Evolutionary conservation across 2,888 invertebrate species (phyloP).

Genomic region (Buathra laborator): DNA sequence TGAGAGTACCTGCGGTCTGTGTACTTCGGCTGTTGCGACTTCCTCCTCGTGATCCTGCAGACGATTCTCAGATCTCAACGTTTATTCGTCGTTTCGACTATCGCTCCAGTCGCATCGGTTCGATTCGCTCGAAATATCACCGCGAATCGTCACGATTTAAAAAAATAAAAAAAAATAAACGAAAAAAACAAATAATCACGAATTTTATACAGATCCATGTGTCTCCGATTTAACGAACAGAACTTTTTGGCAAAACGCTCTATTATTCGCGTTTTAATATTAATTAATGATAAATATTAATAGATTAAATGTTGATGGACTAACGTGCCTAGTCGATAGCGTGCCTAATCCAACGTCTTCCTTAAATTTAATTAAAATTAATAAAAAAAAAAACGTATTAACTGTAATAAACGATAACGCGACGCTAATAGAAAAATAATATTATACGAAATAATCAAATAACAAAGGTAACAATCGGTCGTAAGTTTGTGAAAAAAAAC

Average conservation of each 20-base stretch:
- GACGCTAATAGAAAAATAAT: not conserved
- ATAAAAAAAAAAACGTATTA: not conserved
- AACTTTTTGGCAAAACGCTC: conserved; percentile 24
- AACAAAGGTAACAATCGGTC: not conserved
- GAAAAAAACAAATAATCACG: conserved; percentile 10
- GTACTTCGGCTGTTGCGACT: not conserved
- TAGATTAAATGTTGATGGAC: conserved; percentile 49
- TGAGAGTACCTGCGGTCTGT: conserved; percentile 9
- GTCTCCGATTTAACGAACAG: conserved; percentile 40
- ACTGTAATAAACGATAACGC: not conserved
- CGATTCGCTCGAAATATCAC: not conserved
- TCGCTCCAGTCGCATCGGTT: conserved; percentile 15
- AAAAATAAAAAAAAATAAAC: conserved; percentile 30
- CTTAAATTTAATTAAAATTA: conserved; percentile 67
- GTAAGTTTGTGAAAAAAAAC: not conserved
- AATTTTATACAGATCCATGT: conserved; percentile 62
- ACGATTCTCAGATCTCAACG: conserved; percentile 30
- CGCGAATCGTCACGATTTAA: conserved; percentile 1
- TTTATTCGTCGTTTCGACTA: conserved; percentile 42
- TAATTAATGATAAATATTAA: not conserved
- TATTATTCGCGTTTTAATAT: not conserved
- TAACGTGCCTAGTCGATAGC: conserved; percentile 69
- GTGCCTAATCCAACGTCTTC: conserved; percentile 83
- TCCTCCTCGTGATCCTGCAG: conserved; percentile 21
- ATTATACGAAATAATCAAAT: conserved; percentile 6